Percentiles rank a stretch among this genome's conserved stretches.
phyloP scores from a whole-genome alignment of 35 echinoderm and acorn worm species.

The Amphiura filiformis region DNA sequence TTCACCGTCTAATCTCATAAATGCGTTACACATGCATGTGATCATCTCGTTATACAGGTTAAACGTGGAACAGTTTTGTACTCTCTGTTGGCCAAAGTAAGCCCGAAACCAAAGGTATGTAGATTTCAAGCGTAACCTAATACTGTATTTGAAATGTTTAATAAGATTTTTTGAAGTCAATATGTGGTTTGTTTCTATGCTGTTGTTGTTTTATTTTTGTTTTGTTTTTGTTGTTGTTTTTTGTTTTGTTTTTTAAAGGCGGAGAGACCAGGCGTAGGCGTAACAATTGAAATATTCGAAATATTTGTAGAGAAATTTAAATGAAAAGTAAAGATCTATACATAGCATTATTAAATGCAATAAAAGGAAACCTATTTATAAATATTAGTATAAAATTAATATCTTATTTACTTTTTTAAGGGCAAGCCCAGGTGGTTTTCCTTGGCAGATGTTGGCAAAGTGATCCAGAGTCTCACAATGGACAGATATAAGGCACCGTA shows the following conservation, averaged over 20 bases:
- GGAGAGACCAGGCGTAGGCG: neutral
- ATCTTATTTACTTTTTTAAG: neutral
- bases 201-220: too few species aligned
- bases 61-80: neutral
- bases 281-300: neutral
- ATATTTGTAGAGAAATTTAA: neutral
- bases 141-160: too few species aligned
- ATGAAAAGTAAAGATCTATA: neutral
- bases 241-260: too few species aligned
- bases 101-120: neutral
- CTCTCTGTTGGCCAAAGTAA: neutral
- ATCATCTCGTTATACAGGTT: neutral
- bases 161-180: too few species aligned
- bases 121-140: neutral
- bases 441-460: constrained; percentile 66
- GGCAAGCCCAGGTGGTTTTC: constrained; percentile 27
- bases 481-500: constrained; percentile 83
- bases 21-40: too few species aligned
- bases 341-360: neutral
- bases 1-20: too few species aligned
- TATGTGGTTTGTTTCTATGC: too few species aligned
- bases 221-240: too few species aligned
- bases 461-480: constrained; percentile 69
- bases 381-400: too few species aligned
- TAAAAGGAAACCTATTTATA: neutral